Conservation (phyloP, 2,113 vertebrate species). For the Lophura nycthemera region DNA sequence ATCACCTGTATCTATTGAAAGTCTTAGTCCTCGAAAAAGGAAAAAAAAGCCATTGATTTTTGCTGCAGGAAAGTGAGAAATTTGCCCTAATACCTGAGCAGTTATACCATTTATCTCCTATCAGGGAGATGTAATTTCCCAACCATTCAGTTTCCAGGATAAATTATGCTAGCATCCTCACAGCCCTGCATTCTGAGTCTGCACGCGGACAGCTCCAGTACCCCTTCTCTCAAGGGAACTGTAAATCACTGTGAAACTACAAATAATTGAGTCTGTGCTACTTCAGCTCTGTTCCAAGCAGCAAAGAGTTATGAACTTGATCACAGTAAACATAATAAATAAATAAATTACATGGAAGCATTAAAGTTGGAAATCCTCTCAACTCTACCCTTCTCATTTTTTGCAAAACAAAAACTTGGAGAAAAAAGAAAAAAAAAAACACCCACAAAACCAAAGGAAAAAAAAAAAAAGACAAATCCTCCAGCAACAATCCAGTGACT, state of each 20-base stretch:
- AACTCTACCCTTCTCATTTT: background rate
- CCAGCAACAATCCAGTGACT: background rate
- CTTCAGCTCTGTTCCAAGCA: background rate
- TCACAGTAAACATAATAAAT: background rate
- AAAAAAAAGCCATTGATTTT: background rate
- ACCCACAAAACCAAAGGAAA: background rate
- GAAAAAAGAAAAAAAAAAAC: background rate
- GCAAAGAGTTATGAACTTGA: background rate
- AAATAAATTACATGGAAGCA: background rate
- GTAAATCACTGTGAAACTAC: conserved; percentile 20
- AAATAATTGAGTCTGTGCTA: conserved; percentile 17
- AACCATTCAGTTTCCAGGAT: background rate
- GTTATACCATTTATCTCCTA: background rate
- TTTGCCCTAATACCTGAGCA: background rate
- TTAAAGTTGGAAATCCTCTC: background rate
- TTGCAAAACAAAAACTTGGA: background rate
- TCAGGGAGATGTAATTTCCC: background rate
- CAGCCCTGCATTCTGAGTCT: background rate
- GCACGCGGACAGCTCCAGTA: conserved; percentile 9
- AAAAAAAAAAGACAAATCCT: background rate
- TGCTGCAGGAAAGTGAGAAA: background rate
- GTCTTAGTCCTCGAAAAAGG: background rate
- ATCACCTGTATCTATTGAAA: background rate
- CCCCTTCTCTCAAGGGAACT: background rate
- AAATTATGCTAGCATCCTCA: background rate